Conservation (phyloP, 2,113 vertebrate genomes). For the Leucopternis melanops region DNA sequence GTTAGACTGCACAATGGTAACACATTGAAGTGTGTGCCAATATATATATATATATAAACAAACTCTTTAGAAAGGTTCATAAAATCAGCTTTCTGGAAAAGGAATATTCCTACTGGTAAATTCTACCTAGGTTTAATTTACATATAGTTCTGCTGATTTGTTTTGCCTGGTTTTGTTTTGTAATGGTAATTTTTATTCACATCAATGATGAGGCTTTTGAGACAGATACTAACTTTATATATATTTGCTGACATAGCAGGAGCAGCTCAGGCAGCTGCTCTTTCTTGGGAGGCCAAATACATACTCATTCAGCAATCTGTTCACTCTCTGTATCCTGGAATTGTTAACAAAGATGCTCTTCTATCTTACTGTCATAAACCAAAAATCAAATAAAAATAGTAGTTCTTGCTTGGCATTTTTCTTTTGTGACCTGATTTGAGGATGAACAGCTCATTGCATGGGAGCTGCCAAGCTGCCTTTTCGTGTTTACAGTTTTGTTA, state of each 20-base stretch:
- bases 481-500: background rate
- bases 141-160: background rate
- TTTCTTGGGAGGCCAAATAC: background rate
- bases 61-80: background rate
- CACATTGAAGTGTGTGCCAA: background rate
- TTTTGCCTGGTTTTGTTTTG: background rate
- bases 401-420: background rate
- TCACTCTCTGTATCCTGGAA: background rate
- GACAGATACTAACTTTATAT: background rate
- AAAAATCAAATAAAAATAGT: background rate
- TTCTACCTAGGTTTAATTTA: background rate
- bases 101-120: background rate
- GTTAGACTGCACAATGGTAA: background rate
- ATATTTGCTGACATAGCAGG: background rate
- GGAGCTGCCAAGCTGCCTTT: background rate
- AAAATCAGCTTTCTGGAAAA: background rate
- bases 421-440: background rate
- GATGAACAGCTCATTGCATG: background rate
- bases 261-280: background rate
- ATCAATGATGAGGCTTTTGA: background rate
- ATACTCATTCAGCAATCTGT: background rate
- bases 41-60: background rate
- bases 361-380: background rate
- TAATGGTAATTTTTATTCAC: background rate
- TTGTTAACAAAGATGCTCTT: background rate